phyloP scores from a whole-genome alignment of 2,113 vertebrate species.

The Gracilinanus agilis region DNA sequence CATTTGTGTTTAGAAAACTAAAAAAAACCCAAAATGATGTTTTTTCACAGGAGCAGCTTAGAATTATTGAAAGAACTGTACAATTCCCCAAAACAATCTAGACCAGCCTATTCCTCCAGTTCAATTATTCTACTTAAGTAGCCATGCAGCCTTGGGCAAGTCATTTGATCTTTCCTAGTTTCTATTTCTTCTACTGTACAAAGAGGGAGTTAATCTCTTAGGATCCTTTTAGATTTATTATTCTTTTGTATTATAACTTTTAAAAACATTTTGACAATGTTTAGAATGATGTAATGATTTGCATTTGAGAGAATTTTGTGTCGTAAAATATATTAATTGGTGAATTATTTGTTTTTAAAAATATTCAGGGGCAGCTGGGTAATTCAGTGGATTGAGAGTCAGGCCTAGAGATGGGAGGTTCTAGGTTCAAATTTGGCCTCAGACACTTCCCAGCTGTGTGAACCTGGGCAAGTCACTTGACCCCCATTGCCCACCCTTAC shows the following conservation, averaged over 20 bases:
- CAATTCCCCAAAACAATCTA: background rate
- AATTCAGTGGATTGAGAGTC: no score
- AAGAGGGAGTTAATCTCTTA: background rate
- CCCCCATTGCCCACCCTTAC: no score
- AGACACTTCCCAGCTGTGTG: no score
- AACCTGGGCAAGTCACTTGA: no score
- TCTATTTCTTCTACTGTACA: background rate
- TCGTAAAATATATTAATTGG: conserved; percentile 8
- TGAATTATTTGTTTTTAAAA: conserved; percentile 15
- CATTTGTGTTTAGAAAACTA: background rate
- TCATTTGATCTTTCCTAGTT: background rate
- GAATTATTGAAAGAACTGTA: background rate
- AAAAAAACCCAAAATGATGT: background rate
- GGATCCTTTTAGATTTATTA: background rate
- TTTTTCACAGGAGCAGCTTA: background rate
- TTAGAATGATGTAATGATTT: conserved; percentile 5
- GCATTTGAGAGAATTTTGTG: background rate
- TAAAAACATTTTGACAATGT: background rate
- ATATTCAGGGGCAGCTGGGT: no score
- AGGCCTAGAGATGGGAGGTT: no score
- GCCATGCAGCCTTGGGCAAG: background rate
- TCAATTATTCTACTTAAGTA: background rate
- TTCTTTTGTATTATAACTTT: background rate
- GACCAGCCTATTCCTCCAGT: background rate
- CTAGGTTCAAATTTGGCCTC: no score